These are phyloP conservation scores for Festucalex cinctus DNA, from an alignment of 2,113 vertebrate genomes.

Conservation along the genomic window DNA sequence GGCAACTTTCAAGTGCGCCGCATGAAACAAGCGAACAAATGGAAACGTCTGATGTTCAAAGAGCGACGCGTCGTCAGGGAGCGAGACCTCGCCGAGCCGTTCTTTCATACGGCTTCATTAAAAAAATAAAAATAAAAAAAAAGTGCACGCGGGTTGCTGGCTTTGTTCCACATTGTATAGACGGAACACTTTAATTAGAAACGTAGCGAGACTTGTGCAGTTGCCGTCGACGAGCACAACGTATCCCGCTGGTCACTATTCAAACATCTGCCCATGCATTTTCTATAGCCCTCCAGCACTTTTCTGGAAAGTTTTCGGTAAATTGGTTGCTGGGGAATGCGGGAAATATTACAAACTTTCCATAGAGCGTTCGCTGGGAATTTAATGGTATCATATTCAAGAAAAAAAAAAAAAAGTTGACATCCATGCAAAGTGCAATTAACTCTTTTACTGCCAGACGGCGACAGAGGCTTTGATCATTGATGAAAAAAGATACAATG, in stretches of 20 bases:
- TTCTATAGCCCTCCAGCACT: too few relatives aligned
- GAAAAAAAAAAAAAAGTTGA: too few relatives aligned
- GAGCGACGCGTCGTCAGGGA: background rate
- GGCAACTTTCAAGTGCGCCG: constrained; percentile 23
- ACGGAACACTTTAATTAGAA: background rate
- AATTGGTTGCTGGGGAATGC: too few relatives aligned
- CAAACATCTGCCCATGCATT: background rate
- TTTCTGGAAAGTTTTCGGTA: too few relatives aligned
- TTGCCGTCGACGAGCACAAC: background rate
- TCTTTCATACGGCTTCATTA: constrained; percentile 14
- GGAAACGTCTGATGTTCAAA: constrained; percentile 16
- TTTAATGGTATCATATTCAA: too few relatives aligned
- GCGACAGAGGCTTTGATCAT: too few relatives aligned
- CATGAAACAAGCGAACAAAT: constrained; percentile 4
- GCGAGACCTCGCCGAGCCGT: background rate
- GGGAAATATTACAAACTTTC: too few relatives aligned
- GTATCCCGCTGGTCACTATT: background rate
- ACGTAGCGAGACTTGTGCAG: background rate
- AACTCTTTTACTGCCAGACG: too few relatives aligned
- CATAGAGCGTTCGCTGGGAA: too few relatives aligned
- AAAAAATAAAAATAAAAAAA: background rate
- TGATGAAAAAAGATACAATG: too few relatives aligned
- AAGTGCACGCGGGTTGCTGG: background rate
- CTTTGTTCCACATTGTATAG: background rate
- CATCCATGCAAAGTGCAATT: too few relatives aligned